Base-by-base conservation (phyloP, 2,113 vertebrate genomes). In the Cyanoderma ruficeps region DNA sequence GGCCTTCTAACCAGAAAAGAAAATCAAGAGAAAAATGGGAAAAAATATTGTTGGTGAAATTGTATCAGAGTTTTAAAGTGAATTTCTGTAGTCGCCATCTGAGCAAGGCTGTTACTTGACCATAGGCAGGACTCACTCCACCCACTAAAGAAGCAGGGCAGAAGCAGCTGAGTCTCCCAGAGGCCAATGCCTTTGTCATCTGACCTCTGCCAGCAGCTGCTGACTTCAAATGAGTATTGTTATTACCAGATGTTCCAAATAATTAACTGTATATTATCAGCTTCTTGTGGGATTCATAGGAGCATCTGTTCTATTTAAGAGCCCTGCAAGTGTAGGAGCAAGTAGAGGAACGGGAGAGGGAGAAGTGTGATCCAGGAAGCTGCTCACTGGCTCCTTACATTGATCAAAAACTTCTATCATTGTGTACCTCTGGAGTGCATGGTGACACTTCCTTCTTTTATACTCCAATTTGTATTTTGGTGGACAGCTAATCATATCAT, bases 1-100 rank as follows among this genome's bases (percentile, higher is more conserved):
- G 5, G 7, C 25, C 89, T 91, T 68, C 68, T 63, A 72, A 64
- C 4, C 3, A 59, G 44, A 63, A 67, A 80, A 55, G 15, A 52
- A 52, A 81, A 33, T 7, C 0, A 1, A 47, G 46, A 35, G 46
- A 30, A 7, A 63, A 55, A 11, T 3, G 0, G 2, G 3, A 0
- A 16, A 20, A 14, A 37, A 23, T 11, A 53, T 11, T 41, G 11
- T 71, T 60, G 60, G 15, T 89, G 16, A 67, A 75, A 55, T 21
- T 18, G 7, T 50, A 16, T 68, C 27, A n/a, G 9, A 19, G 4
- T 88, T 95, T 46, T 33, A 30, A 92, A 37, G 47, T 59, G 22
- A 87, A 50, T 75, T 35, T 72, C 30, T 42, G 9, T 53, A n/a
- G 25, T 21, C 4, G 22, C 8, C 6, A 2, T 28, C 30, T 39